Evolutionary conservation across 2,113 vertebrate species (phyloP), one percentile per base, ranked within the genome.

Genomic region (Heterochromis multidens): DNA sequence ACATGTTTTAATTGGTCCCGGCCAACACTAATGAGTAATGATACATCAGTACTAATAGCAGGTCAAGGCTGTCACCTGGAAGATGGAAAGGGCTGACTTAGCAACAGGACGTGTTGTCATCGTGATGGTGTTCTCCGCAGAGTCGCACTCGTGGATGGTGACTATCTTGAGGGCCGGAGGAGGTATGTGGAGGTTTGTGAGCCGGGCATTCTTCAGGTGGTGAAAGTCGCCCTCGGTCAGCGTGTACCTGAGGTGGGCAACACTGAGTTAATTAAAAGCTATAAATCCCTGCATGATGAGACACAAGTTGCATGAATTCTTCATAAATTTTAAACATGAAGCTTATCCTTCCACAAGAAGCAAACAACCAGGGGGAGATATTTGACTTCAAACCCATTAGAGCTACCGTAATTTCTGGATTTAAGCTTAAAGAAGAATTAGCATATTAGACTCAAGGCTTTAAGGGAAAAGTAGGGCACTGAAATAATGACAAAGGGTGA

Each of bases 181-280:
- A 6, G 96, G 93, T 33, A 99, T 95, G 93, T 97, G 97, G 82
- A 99, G 96, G 94, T 99, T 97, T 2, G 97, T 99, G 90, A 99
- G 97, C 25, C 98, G 97, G 2, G 99, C 98, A 0, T 99, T 99
- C 96, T 99, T 99, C 89, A 99, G 94, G 93, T 99, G 98, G 92
- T 99, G 99, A 88, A 99, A 99, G 74, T 99, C 99, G 0, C 99
- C 99, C 83, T 99, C 99, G 0, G 99, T 99, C 93, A 99, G 96
- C 1, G 99, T 99, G 93, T 99, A 99, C 96, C 99, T 99, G 93
- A 0, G 33, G 31, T 17, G 70, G 3, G 57, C 57, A 56, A 61
- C n/a, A 2, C 10, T 14, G 31, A 21, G 67, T 63, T 21, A 59
- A 77, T 33, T 19, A 31, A 52, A 77, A 52, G 9, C 4, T 65